Conservation (phyloP, 2,113 vertebrate genomes). For the Buteo buteo region DNA sequence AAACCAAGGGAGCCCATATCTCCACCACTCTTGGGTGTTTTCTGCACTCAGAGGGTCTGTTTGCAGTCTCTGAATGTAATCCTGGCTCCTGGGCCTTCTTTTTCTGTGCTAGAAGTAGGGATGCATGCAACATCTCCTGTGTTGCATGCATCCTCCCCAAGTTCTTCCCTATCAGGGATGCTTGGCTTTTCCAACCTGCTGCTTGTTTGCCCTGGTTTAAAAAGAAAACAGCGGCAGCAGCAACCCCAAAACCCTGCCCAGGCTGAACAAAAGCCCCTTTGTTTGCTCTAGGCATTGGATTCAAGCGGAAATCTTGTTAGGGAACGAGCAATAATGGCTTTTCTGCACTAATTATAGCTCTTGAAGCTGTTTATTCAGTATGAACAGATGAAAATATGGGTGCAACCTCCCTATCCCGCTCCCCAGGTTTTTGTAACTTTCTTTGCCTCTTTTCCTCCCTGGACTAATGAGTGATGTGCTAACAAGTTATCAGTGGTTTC, state of each 20-base stretch:
- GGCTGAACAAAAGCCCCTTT: background rate
- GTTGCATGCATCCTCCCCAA: background rate
- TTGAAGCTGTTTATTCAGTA: background rate
- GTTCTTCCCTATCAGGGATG: background rate
- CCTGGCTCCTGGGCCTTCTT: background rate
- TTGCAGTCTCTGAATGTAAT: background rate
- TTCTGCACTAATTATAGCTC: slow-evolving; percentile 50
- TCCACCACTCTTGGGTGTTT: background rate
- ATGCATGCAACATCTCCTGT: accelerated
- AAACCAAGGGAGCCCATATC: background rate
- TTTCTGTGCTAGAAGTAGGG: background rate
- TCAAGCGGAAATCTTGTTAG: slow-evolving; percentile 1
- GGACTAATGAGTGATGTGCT: background rate
- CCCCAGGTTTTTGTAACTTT: background rate
- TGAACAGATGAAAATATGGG: background rate
- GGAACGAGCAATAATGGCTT: background rate
- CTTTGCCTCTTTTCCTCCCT: background rate
- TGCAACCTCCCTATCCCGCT: background rate
- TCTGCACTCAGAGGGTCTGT: background rate
- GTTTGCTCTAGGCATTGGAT: background rate
- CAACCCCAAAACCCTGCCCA: background rate
- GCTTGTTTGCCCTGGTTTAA: background rate
- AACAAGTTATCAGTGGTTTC: background rate
- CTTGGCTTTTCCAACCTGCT: background rate
- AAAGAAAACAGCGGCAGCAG: background rate